Base-by-base conservation (phyloP, 2,888 invertebrate species). In the Hypena proboscidalis region DNA sequence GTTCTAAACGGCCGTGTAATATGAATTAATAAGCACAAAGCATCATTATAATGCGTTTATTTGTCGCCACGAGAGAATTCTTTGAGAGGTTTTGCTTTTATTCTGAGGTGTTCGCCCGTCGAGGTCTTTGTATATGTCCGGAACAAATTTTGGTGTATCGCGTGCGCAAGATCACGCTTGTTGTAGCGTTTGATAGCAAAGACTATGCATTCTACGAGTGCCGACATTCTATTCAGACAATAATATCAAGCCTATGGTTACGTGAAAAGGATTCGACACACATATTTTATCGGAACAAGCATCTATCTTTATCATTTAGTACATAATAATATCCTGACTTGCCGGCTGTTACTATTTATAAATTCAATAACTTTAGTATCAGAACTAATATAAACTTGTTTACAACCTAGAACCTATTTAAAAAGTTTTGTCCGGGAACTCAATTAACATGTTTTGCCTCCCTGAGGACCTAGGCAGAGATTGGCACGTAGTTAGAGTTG, bases 1-100 rank as follows among this genome's bases (percentile, higher is more conserved):
- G 76, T 73, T 64, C 73, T 86, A 88, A 90, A 81, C 85, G 85
- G 77, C 88, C 89, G 85, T 90, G 83, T 90, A 90, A 90, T 90
- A 90, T 89, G 90, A 90, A 90, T 89, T 90, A 90, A 90, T 90
- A 90, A 90, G 81, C 82, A 88, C 87, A 89, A 87, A 85, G 83
- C 80, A 81, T 78, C 80, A 79, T 86, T 85, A 84, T 85, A 77
- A 82, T 81, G 75, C 84, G 76, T 84, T 85, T 87, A 85, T 87
- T 85, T 87, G 85, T 88, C 86, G 85, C 78, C 56, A 63, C 58
- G 62, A 77, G 59, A 82, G 57, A 56, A 70, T 68, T 60, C 60
- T 49, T 67, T 36, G 32, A 63, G 66, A 69, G 70, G 69, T 68
- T 67, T 74, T 66, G 59, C 68, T 80, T 78, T 75, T 75, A 74